Base-by-base conservation (phyloP, 1,140 invertebrate species). In the Drosophila tani region DNA sequence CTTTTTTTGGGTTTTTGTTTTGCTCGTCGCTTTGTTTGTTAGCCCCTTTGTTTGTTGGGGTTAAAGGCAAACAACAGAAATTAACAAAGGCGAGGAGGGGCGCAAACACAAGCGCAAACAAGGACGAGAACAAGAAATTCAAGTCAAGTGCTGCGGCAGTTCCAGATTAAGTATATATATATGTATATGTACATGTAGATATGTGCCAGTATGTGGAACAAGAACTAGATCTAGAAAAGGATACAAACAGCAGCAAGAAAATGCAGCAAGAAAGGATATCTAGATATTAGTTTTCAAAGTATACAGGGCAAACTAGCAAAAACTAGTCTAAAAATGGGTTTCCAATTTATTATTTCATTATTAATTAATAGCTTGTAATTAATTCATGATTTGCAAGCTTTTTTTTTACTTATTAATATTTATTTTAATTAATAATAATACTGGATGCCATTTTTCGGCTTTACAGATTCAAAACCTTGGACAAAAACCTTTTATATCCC, bases 61-160 rank as follows among this genome's bases (percentile, higher is more conserved):
- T 79, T 81, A 84, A 75, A 75, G 73, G 79, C 84, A 84, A 87
- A 87, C 84, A 88, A 87, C 73, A 87, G 73, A 83, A 83, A 88
- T 87, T 81, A 87, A 84, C 84, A 87, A 83, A 77, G 79, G 80
- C 76, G 46, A 17, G 24, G 49, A 53, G 47, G 41, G 19, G 29
- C 32, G 45, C 24, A 55, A 62, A 67, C 60, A 51, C 66, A 70
- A 50, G 65, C 32, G 51, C 56, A 70, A 69, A 78, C 75, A 69
- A 55, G 49, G 47, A 76, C 63, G 46, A 59, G 57, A 79, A 49
- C 35, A 45, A 68, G 70, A 71, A 86, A 79, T 76, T 73, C 70
- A 86, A 77, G 83, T 88, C 81, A 87, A 87, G 80, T 88, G 83
- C 68, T 88, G 83, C 82, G 82, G 74, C 74, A 73, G 45, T 47